phyloP scores from a whole-genome alignment of 2,113 vertebrate species.

The Zosterops hypoxanthus region DNA sequence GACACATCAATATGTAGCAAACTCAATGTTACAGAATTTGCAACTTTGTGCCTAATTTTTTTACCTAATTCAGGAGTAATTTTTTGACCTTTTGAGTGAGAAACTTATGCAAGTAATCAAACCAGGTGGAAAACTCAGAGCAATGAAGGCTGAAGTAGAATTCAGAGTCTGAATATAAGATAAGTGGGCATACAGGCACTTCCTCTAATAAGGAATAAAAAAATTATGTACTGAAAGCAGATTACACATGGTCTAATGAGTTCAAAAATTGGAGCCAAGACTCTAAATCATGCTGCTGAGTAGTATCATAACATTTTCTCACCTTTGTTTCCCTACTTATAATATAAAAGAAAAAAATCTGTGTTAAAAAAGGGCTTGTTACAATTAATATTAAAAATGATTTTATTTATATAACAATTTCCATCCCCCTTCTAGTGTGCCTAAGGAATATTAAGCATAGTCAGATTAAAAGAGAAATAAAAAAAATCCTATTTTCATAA shows the following conservation, averaged over 20 bases:
- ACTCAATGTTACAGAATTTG: background rate
- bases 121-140: background rate
- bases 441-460: background rate
- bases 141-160: background rate
- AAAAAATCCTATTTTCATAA: background rate
- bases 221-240: background rate
- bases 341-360: background rate
- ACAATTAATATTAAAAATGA: background rate
- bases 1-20: background rate
- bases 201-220: background rate
- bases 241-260: background rate
- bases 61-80: background rate
- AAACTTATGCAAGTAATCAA: background rate
- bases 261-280: background rate
- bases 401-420: background rate
- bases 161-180: background rate
- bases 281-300: background rate
- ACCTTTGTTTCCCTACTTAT: background rate
- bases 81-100: background rate
- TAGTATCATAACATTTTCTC: background rate
- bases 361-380: background rate
- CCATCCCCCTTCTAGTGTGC: background rate
- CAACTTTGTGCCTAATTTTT: background rate
- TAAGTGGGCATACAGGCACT: rapidly evolving
- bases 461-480: background rate